Conservation (phyloP, 2,888 invertebrate genomes). For the Sabellastarte sp. region DNA sequence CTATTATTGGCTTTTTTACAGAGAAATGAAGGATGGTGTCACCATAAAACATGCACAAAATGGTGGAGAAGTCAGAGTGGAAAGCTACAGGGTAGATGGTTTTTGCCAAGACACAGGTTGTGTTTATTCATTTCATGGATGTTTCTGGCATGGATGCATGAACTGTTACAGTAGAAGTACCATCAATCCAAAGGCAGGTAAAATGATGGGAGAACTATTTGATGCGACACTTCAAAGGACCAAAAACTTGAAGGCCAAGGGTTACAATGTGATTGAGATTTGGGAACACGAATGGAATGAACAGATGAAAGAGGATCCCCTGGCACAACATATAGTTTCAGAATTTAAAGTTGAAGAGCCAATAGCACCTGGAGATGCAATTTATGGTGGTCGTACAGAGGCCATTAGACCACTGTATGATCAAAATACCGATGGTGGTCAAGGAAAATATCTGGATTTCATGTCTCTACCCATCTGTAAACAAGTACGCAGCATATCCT, state of each 20-base stretch:
- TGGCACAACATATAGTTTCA: conserved; percentile 21
- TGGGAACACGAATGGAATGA: conserved; percentile 36
- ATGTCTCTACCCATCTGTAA: conserved; percentile 38
- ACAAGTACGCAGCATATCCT: conserved; percentile 26
- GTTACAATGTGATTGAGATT: neutral
- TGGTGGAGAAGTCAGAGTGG: neutral
- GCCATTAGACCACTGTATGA: conserved; percentile 31
- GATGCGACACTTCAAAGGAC: neutral
- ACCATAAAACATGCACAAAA: conserved; percentile 4
- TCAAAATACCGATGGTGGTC: conserved; percentile 22
- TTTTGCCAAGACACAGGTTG: neutral
- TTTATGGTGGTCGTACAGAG: conserved; percentile 40
- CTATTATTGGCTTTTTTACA: conserved; percentile 6
- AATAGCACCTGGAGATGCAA: conserved; percentile 37
- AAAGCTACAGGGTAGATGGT: conserved; percentile 6
- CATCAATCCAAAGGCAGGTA: neutral
- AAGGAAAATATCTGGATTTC: conserved; percentile 36
- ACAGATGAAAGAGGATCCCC: conserved; percentile 17
- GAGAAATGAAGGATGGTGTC: neutral
- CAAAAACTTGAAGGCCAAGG: neutral
- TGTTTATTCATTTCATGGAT: conserved; percentile 2
- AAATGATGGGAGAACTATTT: neutral
- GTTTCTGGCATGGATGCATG: conserved; percentile 5
- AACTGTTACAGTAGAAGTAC: neutral
- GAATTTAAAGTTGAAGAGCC: conserved; percentile 22